phyloP scores from a whole-genome alignment of 2,113 vertebrate species.

The Mola mola region DNA sequence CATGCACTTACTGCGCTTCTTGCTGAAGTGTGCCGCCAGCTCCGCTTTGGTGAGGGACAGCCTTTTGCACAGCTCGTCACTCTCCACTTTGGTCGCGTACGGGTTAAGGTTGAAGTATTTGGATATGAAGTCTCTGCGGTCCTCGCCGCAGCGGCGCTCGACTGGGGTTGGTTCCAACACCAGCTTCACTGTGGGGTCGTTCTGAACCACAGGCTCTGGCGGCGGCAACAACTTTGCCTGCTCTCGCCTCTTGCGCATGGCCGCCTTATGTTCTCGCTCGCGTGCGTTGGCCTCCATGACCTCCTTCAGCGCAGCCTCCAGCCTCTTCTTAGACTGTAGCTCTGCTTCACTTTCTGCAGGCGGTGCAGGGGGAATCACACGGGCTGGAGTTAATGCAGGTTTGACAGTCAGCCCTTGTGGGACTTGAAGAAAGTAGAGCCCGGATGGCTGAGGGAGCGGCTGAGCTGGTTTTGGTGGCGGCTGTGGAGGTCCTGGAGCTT shows the following conservation, averaged over 20 bases:
- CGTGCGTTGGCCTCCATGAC: slow-evolving; percentile 77
- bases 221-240: slow-evolving; percentile 66
- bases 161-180: slow-evolving; percentile 82
- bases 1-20: slow-evolving; percentile 87
- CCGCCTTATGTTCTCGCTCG: slow-evolving; percentile 78
- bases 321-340: slow-evolving; percentile 71
- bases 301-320: slow-evolving; percentile 76
- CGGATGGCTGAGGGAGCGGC: slow-evolving; percentile 44
- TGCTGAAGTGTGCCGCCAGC: slow-evolving; percentile 86
- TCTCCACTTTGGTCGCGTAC: slow-evolving; percentile 87
- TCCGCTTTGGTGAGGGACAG: slow-evolving; percentile 87
- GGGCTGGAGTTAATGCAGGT: slow-evolving; percentile 44
- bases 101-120: slow-evolving; percentile 93
- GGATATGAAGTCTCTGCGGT: slow-evolving; percentile 87
- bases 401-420: slow-evolving; percentile 56
- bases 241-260: slow-evolving; percentile 81
- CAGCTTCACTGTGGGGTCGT: slow-evolving; percentile 78
- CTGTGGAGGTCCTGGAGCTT: slow-evolving; percentile 28
- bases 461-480: slow-evolving; percentile 29
- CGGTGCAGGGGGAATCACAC: slow-evolving; percentile 9
- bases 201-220: slow-evolving; percentile 33
- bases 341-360: slow-evolving; percentile 45
- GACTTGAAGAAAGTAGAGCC: slow-evolving; percentile 66
- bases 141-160: slow-evolving; percentile 81
- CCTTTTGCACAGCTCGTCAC: slow-evolving; percentile 84